A percentile compares a stretch with the other conserved stretches of the same genome.
These are phyloP conservation scores for Lutjanus campechanus DNA, from an alignment of 2,797 vertebrate species.

Conservation along the genomic window DNA sequence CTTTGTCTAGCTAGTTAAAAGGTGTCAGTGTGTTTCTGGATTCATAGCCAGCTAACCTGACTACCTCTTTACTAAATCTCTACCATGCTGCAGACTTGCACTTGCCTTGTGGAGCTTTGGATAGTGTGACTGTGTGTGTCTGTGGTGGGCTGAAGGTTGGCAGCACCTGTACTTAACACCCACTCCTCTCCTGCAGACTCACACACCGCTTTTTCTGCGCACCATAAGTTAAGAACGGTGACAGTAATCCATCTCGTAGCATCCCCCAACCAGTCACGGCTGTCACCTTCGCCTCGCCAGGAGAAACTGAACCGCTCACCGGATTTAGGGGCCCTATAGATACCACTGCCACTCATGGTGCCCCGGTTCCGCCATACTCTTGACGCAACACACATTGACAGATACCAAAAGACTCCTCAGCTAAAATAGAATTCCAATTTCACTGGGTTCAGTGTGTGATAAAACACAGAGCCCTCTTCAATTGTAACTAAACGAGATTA, in stretches of 20 bases:
- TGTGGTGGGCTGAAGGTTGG: slow-evolving; percentile 65
- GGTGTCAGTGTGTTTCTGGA: background rate
- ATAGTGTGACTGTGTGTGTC: slow-evolving; percentile 24
- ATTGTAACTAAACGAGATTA: slow-evolving; percentile 74
- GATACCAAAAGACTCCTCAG: slow-evolving; percentile 61
- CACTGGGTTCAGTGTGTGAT: slow-evolving; percentile 62
- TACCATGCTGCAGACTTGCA: slow-evolving; percentile 4
- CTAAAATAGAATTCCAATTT: slow-evolving; percentile 78
- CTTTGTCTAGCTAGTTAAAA: background rate
- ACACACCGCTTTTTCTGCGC: slow-evolving; percentile 22
- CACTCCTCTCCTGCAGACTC: slow-evolving; percentile 48
- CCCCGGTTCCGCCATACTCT: slow-evolving; percentile 48
- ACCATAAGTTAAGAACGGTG: slow-evolving; percentile 58
- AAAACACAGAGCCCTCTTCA: slow-evolving; percentile 68
- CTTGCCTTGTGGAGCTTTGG: slow-evolving; percentile 24
- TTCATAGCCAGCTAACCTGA: background rate
- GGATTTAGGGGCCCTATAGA: slow-evolving; percentile 68
- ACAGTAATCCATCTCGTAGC: slow-evolving; percentile 76
- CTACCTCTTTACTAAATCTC: slow-evolving; percentile 13
- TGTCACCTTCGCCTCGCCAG: slow-evolving; percentile 71
- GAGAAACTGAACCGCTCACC: slow-evolving; percentile 55
- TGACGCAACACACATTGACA: slow-evolving; percentile 70
- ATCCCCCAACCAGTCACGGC: slow-evolving; percentile 67
- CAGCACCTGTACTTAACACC: slow-evolving; percentile 68
- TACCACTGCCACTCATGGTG: slow-evolving; percentile 50